Conservation (phyloP, 2,797 vertebrate genomes). For the Microctenopoma steveboyesi region DNA sequence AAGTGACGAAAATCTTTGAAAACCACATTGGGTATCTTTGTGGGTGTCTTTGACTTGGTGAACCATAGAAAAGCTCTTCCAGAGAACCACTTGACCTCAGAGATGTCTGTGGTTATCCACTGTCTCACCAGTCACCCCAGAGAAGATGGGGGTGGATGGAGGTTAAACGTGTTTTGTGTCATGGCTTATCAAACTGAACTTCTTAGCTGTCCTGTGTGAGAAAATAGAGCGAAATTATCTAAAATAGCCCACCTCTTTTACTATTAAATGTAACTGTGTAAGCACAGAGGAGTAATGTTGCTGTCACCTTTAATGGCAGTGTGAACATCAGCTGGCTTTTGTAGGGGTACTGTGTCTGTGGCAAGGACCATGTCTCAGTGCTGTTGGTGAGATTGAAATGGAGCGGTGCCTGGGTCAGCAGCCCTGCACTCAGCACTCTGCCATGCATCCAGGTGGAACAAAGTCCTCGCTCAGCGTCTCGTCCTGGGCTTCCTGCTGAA, state of each 20-base stretch:
- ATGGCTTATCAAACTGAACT: conserved; percentile 13
- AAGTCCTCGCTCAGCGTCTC: conserved; percentile 76
- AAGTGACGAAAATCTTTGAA: conserved; percentile 25
- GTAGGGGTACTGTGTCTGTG: conserved; percentile 36
- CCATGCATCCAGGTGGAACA: conserved; percentile 81
- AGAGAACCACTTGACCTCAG: conserved; percentile 74
- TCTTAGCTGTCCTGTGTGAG: conserved; percentile 7
- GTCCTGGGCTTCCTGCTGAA: conserved; percentile 73
- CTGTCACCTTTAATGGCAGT: conserved; percentile 38
- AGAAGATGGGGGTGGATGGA: conserved; percentile 56
- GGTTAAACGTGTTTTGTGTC: conserved; percentile 39
- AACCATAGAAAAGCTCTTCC: conserved; percentile 58
- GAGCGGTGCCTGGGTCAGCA: conserved; percentile 80
- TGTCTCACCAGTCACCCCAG: conserved; percentile 64
- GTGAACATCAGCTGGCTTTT: conserved; percentile 40
- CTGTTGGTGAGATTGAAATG: conserved; percentile 74
- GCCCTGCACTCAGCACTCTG: conserved; percentile 77
- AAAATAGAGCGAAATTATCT: neutral
- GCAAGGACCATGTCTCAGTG: conserved; percentile 46
- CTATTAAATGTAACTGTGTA: conserved; percentile 11
- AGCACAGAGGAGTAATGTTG: conserved; percentile 26
- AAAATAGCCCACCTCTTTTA: conserved; percentile 6
- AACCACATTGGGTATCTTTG: conserved; percentile 56
- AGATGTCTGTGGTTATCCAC: conserved; percentile 78
- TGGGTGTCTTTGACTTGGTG: conserved; percentile 66